These are phyloP conservation scores for Bucorvus abyssinicus DNA, from an alignment of 2,797 vertebrate genomes.

Conservation along the genomic window DNA sequence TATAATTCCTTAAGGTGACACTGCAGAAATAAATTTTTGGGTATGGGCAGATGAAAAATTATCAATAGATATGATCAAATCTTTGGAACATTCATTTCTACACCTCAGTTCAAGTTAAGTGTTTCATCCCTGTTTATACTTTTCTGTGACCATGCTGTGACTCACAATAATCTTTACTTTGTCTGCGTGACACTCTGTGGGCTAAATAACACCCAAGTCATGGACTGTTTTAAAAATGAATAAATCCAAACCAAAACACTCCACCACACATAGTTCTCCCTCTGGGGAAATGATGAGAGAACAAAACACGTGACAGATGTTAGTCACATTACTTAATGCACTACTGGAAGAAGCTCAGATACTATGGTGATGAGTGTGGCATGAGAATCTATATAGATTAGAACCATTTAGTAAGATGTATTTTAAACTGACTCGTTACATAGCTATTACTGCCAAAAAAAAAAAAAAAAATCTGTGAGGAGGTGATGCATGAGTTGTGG, in stretches of 20 bases:
- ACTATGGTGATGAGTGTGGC: not conserved
- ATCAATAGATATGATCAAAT: not conserved
- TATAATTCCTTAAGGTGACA: not conserved
- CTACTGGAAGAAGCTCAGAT: not conserved
- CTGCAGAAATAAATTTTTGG: not conserved
- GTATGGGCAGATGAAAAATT: not conserved
- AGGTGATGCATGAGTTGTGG: not conserved
- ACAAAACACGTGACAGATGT: constrained; percentile 22
- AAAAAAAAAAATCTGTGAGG: not conserved
- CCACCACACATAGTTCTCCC: not conserved
- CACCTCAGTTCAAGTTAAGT: not conserved
- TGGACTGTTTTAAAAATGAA: not conserved
- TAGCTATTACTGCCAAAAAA: not conserved
- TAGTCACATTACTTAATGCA: constrained; percentile 16
- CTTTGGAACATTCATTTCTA: not conserved
- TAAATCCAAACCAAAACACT: constrained; percentile 10
- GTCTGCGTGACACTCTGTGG: not conserved
- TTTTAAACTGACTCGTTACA: not conserved
- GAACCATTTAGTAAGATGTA: not conserved
- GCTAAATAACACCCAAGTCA: not conserved
- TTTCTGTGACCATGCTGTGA: not conserved
- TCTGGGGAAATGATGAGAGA: not conserved
- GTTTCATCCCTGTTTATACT: not conserved
- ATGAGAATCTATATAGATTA: constrained; percentile 11
- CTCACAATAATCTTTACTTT: not conserved